Conservation (phyloP, 2,113 vertebrate genomes). For the Rana temporaria region DNA sequence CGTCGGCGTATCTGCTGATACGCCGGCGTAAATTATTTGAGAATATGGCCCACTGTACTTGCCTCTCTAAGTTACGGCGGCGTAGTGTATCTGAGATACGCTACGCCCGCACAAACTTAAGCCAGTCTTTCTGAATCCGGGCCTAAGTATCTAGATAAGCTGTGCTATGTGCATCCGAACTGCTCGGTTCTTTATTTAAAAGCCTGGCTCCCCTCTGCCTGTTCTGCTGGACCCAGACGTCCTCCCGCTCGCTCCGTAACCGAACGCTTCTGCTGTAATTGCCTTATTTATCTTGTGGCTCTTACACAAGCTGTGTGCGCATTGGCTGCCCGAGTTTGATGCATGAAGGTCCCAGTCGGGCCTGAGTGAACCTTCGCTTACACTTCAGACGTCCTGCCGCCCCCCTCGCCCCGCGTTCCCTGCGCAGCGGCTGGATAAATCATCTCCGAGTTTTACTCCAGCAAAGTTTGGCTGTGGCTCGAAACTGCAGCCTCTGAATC, state of each 20-base stretch:
- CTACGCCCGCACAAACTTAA: too few relatives aligned
- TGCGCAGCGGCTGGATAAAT: slow-evolving; percentile 82
- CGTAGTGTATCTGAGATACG: too few relatives aligned
- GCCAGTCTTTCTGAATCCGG: too few relatives aligned
- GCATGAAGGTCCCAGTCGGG: slow-evolving; percentile 76
- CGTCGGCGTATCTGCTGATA: too few relatives aligned
- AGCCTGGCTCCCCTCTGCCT: slow-evolving; percentile 29
- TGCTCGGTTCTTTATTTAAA: slow-evolving; percentile 47
- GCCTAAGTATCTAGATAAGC: too few relatives aligned
- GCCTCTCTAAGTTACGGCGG: too few relatives aligned
- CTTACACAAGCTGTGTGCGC: slow-evolving; percentile 60
- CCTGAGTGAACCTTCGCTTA: slow-evolving; percentile 85
- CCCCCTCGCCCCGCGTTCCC: slow-evolving; percentile 71
- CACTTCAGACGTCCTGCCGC: slow-evolving; percentile 73
- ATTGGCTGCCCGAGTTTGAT: slow-evolving; percentile 67
- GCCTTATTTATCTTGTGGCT: slow-evolving; percentile 70
- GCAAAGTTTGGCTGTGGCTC: slow-evolving; percentile 79
- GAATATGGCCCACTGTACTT: too few relatives aligned
- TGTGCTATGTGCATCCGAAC: slow-evolving; percentile 22
- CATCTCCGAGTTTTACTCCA: slow-evolving; percentile 78
- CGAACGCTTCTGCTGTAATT: slow-evolving; percentile 59
- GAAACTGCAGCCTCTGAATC: slow-evolving; percentile 79
- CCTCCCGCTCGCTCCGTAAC: slow-evolving; percentile 31
- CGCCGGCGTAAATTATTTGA: too few relatives aligned
- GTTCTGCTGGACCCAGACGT: slow-evolving; percentile 28